Evolutionary conservation across 2,888 invertebrate species (phyloP), one percentile per base, ranked within the genome.

Genomic region (Andrena praecox): DNA sequence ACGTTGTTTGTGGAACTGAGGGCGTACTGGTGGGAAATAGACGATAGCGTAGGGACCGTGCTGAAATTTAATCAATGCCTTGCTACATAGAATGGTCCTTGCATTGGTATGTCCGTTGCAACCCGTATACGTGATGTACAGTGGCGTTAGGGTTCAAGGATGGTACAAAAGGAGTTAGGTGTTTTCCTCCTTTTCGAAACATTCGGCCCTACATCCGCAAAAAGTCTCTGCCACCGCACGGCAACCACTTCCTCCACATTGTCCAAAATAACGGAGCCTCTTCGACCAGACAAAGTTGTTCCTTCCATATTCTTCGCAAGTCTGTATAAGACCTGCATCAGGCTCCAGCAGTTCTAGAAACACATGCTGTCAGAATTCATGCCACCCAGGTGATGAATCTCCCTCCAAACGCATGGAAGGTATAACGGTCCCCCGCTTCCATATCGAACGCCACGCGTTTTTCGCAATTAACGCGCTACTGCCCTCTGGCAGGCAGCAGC

Each of bases 391-490:
- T 60, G 29, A 62, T 62, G 33, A 20, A 10, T 62, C 62, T 10
- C 62, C 63, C 20, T 3, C 16, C 1, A 48, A 48, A 48, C 48
- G 16, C 60, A 48, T 59, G 50, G 10, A 35, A 33, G 27, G 20
- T 24, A 56, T 56, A 56, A 56, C 24, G 27, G 27, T 20, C 29
- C 16, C 35, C 16, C 24, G 10, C n/a, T 42, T 52, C 27, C 66
- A 33, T n/a, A 10, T 24, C 20, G 63, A 77, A 48, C 12, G 27
- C 12, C 59, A 27, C 60, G 62, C 27, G 67, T 80, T 80, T 80
- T 72, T 80, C 72, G 80, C 80, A 80, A 80, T 80, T 80, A 80
- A 80, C 80, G 66, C 24, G 2, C 42, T 33, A 2, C 31, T n/a
- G 24, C 4, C 29, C 33, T 42, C 12, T 63, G 50, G 60, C 50